A percentile compares a stretch with the other conserved stretches of the same genome.
Conservation (phyloP, 2,888 invertebrate species). For the Nowickia ferox region DNA sequence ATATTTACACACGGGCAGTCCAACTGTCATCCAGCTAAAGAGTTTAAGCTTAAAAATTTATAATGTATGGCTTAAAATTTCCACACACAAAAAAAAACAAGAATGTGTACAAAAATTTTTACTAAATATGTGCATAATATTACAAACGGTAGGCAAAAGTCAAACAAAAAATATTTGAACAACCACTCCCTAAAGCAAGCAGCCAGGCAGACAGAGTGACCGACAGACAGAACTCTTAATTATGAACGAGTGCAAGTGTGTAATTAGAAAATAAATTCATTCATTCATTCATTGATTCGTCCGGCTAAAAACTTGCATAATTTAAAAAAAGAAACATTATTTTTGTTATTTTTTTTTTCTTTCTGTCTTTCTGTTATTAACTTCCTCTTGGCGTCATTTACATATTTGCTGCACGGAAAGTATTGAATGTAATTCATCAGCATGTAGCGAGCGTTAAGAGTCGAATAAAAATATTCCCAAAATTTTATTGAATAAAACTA, state of each 20-base stretch:
- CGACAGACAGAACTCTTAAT: constrained; percentile 19
- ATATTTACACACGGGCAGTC: neutral
- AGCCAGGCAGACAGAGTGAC: constrained; percentile 5
- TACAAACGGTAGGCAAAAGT: constrained; percentile 16
- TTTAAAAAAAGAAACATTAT: constrained; percentile 3
- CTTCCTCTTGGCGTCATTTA: constrained; percentile 42
- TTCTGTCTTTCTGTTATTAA: neutral
- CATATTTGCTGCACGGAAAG: constrained; percentile 23
- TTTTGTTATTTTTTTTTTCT: neutral
- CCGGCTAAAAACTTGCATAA: constrained; percentile 28
- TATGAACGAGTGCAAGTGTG: constrained; percentile 45
- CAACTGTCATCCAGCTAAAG: neutral
- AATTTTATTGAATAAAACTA: neutral
- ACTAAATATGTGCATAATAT: constrained; percentile 13
- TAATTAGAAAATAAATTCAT: constrained; percentile 48
- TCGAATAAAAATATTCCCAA: neutral
- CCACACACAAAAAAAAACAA: constrained; percentile 3
- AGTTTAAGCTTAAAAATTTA: constrained; percentile 31
- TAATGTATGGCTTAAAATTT: constrained; percentile 29
- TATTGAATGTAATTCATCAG: constrained; percentile 20
- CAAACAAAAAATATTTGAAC: constrained; percentile 25
- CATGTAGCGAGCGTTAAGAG: neutral
- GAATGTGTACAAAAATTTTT: constrained; percentile 14
- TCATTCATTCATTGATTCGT: constrained; percentile 28
- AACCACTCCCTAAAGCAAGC: constrained; percentile 60